Base-by-base conservation (phyloP, 2,797 vertebrate genomes). In the Arremon aurantiirostris region DNA sequence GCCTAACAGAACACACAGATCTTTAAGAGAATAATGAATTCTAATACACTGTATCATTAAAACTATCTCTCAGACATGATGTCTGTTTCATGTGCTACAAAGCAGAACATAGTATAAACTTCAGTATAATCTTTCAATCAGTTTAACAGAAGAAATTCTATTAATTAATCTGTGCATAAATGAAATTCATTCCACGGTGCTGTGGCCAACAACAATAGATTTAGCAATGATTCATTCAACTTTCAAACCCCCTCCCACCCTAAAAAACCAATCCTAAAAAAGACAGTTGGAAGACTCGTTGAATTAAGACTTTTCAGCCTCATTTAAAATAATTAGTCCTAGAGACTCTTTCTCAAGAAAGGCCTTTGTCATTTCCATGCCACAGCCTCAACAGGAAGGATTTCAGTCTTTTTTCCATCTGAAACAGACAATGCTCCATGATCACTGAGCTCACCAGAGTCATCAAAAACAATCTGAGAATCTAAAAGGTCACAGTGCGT, bases 1-100 rank as follows among this genome's bases (percentile, higher is more conserved):
- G 64, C 56, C 39, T 63, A 86, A 78, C 34, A 83, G 26, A 85
- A 46, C 32, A 63, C 47, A 63, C 21, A 66, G 55, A 52, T 87
- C 19, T 90, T 79, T 82, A 86, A 91, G 46, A 89, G 44, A 94
- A 85, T 77, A 75, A 89, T 68, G 89, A 89, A 86, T 93, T 94
- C 49, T 82, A 86, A 92, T 68, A 32, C 52, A 68, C 12, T 82
- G 7, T 46, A 55, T 85, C 68, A 86, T 73, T 93, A 87, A 93
- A 96, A 80, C 20, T 73, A 60, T 82, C 47, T 86, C 55, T 81
- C 63, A 83, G 76, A 68, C 42, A 52, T 14, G 52, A 47, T 26
- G 26, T 75, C 68, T 89, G 35, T 64, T 93, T 87, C 60, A 47
- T 56, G 47, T 34, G 56, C 52, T 91, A 82, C 85, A 94, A 92